Evolutionary conservation across 2,888 invertebrate genomes (phyloP).

Genomic region (Drosophila eohydei): DNA sequence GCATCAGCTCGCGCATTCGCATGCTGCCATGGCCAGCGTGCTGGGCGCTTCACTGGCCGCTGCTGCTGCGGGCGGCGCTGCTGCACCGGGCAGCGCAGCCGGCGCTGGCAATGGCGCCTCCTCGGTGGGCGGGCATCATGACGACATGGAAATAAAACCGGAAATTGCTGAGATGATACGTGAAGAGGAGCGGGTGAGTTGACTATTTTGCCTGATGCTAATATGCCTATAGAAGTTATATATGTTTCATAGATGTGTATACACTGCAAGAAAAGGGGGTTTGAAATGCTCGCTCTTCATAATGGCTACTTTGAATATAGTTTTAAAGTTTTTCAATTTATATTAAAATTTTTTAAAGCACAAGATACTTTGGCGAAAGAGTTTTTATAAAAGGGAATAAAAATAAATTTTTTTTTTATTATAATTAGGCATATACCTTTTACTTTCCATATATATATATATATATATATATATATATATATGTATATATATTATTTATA

Average conservation of each 20-base stretch:
- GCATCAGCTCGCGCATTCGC: constrained; percentile 82
- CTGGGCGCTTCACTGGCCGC: constrained; percentile 79
- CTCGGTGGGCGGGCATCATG: constrained; percentile 85
- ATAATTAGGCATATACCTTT: no score
- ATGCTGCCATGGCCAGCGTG: constrained; percentile 82
- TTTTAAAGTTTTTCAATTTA: no score
- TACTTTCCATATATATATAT: no score
- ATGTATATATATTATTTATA: no score
- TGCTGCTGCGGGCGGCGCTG: constrained; percentile 80
- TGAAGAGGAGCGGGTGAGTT: constrained; percentile 97
- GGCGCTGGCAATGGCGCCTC: constrained; percentile 57
- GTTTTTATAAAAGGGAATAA: no score
- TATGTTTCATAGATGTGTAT: background rate
- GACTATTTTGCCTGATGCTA: background rate
- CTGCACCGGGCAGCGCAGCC: constrained; percentile 73
- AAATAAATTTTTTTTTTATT: no score
- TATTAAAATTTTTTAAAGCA: no score
- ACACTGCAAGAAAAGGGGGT: no score
- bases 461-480: no score
- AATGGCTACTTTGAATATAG: no score
- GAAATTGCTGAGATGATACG: constrained; percentile 98
- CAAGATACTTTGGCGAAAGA: no score
- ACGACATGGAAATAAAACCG: constrained; percentile 96
- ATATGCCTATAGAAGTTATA: background rate
- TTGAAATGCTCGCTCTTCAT: no score